Evolutionary conservation across 2,113 vertebrate genomes (phyloP).

Genomic region (Pelecanoides urinatrix): DNA sequence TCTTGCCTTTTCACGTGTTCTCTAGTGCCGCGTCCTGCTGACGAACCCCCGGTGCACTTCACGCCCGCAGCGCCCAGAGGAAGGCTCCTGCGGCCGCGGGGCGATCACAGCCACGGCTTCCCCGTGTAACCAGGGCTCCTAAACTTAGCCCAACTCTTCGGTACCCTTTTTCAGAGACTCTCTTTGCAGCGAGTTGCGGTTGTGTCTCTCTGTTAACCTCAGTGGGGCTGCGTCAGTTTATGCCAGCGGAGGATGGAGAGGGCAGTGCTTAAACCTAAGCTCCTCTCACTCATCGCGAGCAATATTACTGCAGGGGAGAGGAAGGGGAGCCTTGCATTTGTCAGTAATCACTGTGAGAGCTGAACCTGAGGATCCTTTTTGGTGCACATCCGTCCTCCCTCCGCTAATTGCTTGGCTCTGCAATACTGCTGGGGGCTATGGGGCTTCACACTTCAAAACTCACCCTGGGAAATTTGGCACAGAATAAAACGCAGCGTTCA

Average conservation of each 20-base stretch:
- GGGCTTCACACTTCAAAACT: neutral
- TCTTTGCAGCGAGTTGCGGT: neutral
- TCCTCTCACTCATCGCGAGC: neutral
- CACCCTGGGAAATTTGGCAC: slow-evolving; percentile 30
- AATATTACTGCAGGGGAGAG: neutral
- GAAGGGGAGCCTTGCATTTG: neutral
- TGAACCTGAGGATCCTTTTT: neutral
- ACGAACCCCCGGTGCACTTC: fast-evolving
- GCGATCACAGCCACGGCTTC: fast-evolving
- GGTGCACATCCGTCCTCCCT: neutral
- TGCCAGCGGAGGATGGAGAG: neutral
- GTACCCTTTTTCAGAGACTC: neutral
- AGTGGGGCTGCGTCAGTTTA: fast-evolving
- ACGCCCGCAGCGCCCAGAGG: neutral
- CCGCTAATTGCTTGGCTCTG: neutral
- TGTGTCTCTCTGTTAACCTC: neutral
- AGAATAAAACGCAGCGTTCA: slow-evolving; percentile 13
- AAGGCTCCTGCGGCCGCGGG: fast-evolving
- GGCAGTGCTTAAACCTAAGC: neutral
- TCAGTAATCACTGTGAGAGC: neutral
- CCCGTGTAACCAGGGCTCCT: neutral
- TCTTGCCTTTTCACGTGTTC: neutral
- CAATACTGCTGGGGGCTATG: neutral
- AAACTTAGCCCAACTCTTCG: too few relatives aligned
- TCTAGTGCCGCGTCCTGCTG: neutral